phyloP scores from a whole-genome alignment of 2,797 vertebrate genomes.

The Heteromormyrus szaboi region DNA sequence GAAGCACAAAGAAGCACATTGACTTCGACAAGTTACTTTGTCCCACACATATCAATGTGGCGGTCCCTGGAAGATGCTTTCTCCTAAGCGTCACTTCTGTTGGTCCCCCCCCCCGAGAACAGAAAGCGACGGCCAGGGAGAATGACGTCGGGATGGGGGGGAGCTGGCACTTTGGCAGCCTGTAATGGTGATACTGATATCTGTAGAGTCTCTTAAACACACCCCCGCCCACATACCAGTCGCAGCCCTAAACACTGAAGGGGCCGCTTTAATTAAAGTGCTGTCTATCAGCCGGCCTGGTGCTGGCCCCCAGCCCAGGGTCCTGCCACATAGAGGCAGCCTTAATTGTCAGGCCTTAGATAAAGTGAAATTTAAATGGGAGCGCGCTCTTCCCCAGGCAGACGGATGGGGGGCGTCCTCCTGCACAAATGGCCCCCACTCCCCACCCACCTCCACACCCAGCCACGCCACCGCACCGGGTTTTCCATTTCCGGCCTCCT shows the following conservation, averaged over 20 bases:
- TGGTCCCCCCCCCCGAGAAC: not conserved
- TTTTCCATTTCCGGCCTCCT: not conserved
- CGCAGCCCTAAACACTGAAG: slow-evolving; percentile 35
- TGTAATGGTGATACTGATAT: slow-evolving; percentile 25
- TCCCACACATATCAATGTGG: not conserved
- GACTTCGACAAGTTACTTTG: not conserved
- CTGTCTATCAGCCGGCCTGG: slow-evolving; percentile 39
- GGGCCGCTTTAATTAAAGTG: slow-evolving; percentile 49
- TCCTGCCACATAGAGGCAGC: slow-evolving; percentile 41
- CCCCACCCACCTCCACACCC: not conserved
- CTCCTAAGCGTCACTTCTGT: not conserved
- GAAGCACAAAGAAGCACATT: not conserved
- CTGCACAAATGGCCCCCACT: not conserved
- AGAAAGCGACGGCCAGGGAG: not conserved
- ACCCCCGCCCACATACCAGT: not conserved
- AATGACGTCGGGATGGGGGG: slow-evolving; percentile 14
- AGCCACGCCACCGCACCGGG: not conserved
- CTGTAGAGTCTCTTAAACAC: slow-evolving; percentile 18
- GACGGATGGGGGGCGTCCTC: slow-evolving; percentile 8
- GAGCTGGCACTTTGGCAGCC: slow-evolving; percentile 11
- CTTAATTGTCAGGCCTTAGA: slow-evolving; percentile 47
- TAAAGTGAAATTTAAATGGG: slow-evolving; percentile 44
- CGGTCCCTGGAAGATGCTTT: not conserved
- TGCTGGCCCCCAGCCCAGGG: slow-evolving; percentile 32
- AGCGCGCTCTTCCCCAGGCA: slow-evolving; percentile 10